Conservation (phyloP, 2,797 vertebrate genomes). For the Graptemys geographica region DNA sequence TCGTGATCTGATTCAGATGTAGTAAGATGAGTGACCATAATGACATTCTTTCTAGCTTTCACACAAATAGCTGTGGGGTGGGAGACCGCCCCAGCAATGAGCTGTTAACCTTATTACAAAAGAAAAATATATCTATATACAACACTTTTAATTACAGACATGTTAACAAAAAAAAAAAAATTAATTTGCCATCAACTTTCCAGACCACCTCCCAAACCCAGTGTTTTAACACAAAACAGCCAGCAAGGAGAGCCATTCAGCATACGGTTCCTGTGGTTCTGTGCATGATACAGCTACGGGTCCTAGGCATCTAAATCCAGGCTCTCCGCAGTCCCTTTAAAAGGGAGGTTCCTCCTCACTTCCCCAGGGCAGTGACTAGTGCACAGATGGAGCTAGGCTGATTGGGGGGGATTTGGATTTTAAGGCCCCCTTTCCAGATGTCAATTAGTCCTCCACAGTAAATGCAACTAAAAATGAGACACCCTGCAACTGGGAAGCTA, state of each 20-base stretch:
- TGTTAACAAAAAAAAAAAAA: constrained; percentile 66
- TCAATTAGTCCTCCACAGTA: no score
- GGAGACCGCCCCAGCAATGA: constrained; percentile 60
- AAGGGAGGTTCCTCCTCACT: neutral
- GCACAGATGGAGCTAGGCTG: fast-evolving
- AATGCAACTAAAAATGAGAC: neutral
- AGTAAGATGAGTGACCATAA: neutral
- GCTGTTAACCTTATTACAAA: constrained; percentile 66
- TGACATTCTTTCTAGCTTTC: constrained; percentile 15
- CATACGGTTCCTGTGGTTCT: constrained; percentile 31
- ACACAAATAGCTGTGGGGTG: constrained; percentile 26
- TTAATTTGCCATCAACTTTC: constrained; percentile 68
- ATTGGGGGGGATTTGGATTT: neutral
- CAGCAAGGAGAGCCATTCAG: constrained; percentile 69
- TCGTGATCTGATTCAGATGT: neutral
- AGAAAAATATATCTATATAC: constrained; percentile 55
- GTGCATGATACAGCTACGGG: constrained; percentile 7
- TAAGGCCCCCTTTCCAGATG: neutral
- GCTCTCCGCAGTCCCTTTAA: neutral
- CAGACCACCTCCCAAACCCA: constrained; percentile 53
- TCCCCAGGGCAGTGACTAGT: neutral
- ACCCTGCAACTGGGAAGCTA: neutral
- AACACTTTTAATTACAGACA: constrained; percentile 67
- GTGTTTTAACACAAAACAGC: constrained; percentile 58
- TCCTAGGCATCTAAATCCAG: constrained; percentile 37